A percentile compares a stretch with the other conserved stretches of the same genome.
Conservation (phyloP, 2,888 invertebrate genomes). For the Drosophila birchii region DNA sequence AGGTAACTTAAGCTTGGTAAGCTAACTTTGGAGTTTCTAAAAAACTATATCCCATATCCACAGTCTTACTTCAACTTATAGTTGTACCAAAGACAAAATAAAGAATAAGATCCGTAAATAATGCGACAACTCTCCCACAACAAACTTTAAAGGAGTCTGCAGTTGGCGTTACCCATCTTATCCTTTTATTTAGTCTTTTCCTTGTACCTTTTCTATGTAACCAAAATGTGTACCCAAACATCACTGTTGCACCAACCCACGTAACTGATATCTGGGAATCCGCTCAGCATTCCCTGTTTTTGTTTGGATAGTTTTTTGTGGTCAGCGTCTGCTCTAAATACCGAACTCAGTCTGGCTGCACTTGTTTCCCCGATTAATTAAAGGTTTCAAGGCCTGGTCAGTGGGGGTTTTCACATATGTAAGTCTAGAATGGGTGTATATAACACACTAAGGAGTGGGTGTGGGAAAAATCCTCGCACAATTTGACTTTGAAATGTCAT, state of each 20-base stretch:
- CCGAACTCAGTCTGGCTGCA: slow-evolving; percentile 61
- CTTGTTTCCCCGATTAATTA: slow-evolving; percentile 78
- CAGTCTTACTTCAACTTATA: too few species aligned
- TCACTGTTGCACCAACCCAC: slow-evolving; percentile 9
- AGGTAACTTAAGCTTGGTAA: background rate
- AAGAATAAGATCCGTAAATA: background rate
- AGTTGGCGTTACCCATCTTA: background rate
- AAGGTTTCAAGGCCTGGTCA: slow-evolving; percentile 42
- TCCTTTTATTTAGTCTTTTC: background rate
- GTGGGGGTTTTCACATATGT: background rate
- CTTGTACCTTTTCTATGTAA: background rate
- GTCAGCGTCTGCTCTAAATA: slow-evolving; percentile 42
- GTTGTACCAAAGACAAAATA: background rate
- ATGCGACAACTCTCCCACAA: too few species aligned
- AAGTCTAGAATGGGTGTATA: background rate
- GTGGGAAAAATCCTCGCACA: slow-evolving; percentile 66
- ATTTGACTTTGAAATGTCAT: slow-evolving; percentile 68
- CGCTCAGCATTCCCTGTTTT: slow-evolving; percentile 36
- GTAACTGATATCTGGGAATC: slow-evolving; percentile 59
- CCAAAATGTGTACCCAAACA: background rate
- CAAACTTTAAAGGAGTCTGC: background rate
- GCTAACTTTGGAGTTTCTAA: too few species aligned
- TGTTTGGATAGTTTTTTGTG: slow-evolving; percentile 36
- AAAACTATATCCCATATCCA: too few species aligned
- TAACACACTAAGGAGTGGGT: slow-evolving; percentile 19